These are phyloP conservation scores for Drosophila neotestacea DNA, from an alignment of 2,888 invertebrate species.

Conservation along the genomic window DNA sequence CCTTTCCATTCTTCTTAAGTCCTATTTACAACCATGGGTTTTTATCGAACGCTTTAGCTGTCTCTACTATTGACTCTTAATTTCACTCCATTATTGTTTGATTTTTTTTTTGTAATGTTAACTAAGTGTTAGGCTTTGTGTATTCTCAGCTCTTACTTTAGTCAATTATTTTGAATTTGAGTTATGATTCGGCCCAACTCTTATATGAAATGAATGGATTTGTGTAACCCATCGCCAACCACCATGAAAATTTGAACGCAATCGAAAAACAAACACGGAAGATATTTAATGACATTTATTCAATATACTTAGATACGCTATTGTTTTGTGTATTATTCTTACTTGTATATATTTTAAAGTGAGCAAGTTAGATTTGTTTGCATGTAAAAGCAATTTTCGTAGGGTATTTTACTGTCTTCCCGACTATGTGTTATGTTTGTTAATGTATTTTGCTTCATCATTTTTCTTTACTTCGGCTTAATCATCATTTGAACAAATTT, in stretches of 20 bases:
- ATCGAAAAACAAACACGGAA: no score
- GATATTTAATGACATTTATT: no score
- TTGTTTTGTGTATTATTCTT: no score
- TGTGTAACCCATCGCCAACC: conserved; percentile 74
- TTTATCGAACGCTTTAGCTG: conserved; percentile 29
- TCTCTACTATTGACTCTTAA: conserved; percentile 21
- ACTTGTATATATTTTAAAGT: no score
- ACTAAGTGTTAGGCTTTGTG: conserved; percentile 5
- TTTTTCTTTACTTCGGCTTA: conserved; percentile 1
- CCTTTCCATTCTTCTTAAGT: conserved; percentile 10
- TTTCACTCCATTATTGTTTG: conserved; percentile 28
- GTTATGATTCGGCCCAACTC: background rate
- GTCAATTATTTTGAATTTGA: background rate
- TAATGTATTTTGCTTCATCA: no score
- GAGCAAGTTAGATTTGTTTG: no score
- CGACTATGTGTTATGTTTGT: no score
- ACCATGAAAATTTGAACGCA: no score
- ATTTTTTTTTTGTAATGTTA: conserved; percentile 10
- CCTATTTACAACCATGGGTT: conserved; percentile 23
- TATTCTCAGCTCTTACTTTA: background rate
- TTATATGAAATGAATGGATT: background rate
- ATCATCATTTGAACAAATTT: conserved; percentile 87
- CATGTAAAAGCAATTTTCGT: no score
- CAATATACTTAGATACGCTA: no score
- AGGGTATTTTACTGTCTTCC: no score